phyloP scores from a whole-genome alignment of 2,797 vertebrate species.

The Oreochromis mossambicus region DNA sequence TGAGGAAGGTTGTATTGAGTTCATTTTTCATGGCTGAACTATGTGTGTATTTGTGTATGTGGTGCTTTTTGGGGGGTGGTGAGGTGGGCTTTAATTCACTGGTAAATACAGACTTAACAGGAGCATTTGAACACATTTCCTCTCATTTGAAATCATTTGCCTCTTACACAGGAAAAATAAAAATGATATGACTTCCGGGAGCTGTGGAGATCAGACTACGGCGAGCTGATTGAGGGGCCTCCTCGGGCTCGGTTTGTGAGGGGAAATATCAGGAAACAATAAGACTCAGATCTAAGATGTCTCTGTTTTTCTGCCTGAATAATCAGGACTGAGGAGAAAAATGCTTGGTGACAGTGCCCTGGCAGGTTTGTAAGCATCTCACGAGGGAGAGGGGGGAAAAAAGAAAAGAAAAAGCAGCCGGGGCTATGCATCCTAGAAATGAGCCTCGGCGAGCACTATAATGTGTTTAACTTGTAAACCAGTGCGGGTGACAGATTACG shows the following conservation, averaged over 20 bases:
- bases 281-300: conserved; percentile 22
- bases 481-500: conserved; percentile 71
- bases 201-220: conserved; percentile 80
- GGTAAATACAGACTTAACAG: conserved; percentile 15
- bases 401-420: not conserved
- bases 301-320: conserved; percentile 26
- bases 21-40: conserved; percentile 53
- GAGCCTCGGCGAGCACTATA: conserved; percentile 71
- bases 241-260: conserved; percentile 66
- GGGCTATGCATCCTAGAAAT: conserved; percentile 55
- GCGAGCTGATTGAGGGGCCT: conserved; percentile 29
- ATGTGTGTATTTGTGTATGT: conserved; percentile 15
- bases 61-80: not conserved
- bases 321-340: conserved; percentile 59
- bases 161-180: conserved; percentile 70
- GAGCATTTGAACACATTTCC: conserved; percentile 47
- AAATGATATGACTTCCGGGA: conserved; percentile 81
- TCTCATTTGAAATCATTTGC: conserved; percentile 78
- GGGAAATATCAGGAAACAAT: conserved; percentile 81
- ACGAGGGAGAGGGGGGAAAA: conserved; percentile 1
- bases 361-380: conserved; percentile 58
- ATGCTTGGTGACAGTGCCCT: conserved; percentile 56
- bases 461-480: conserved; percentile 80
- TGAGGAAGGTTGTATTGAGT: conserved; percentile 53
- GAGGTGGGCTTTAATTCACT: conserved; percentile 6